Base-by-base conservation (phyloP, 2,797 vertebrate species). In the Semotilus atromaculatus region DNA sequence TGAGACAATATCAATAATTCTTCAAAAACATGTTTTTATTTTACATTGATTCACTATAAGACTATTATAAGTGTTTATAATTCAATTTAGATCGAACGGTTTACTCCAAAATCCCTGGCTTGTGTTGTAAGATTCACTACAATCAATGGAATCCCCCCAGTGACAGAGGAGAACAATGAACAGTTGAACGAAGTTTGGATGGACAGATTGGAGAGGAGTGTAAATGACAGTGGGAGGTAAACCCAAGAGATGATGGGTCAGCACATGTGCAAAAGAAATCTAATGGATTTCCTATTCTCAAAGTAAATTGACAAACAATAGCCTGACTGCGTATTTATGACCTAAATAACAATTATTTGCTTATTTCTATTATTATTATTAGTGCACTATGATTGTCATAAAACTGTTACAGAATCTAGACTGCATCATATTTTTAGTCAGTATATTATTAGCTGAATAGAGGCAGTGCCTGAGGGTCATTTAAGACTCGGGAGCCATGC, bases 131-230 rank as follows among this genome's bases (percentile, higher is more conserved):
- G 75, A n/a, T 83, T 80, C 83, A 86, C 88, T 87, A 86, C 74
- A 53, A 66, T 67, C 74, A 53, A 66, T 67, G 86, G 81, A 89
- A 84, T 87, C 80, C 77, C 86, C 84, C 80, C 40, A 72, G 45
- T 62, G 88, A 77, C n/a, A 14, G 31, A 78, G 11, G 55, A 55
- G 86, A 89, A 86, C 85, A 87, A 86, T 85, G 87, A 82, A 86
- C 82, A 88, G 81, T 48, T 48, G 45, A 48, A 48, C 58, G 58
- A 70, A 48, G n/a, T 45, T 23, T 71, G 60, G 70, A 85, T 78
- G 80, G 82, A 75, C 70, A 82, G 67, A 77, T 77, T 80, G 73
- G 45, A 83, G 74, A 74, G 81, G 76, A 85, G 84, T 74, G 73
- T 81, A 72, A 53, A 79, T 45, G 81, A 68, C 75, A 34, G 62